Conservation (phyloP, 1,140 invertebrate genomes). For the Chelonus insularis region DNA sequence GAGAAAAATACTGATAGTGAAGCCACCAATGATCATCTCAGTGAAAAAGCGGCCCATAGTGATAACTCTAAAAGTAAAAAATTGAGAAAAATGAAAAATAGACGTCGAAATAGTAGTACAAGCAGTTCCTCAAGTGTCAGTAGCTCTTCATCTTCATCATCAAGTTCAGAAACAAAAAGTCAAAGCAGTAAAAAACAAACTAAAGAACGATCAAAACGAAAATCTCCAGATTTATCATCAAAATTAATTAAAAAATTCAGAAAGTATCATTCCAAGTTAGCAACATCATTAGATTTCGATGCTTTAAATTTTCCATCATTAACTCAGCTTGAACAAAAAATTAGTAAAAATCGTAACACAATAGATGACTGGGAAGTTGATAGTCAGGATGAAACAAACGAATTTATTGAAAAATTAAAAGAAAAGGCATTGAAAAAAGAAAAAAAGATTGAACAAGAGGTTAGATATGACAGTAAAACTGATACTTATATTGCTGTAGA, state of each 20-base stretch:
- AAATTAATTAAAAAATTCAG: slow-evolving; percentile 26
- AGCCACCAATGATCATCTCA: too few relatives aligned
- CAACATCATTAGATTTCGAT: slow-evolving; percentile 47
- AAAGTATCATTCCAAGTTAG: slow-evolving; percentile 38
- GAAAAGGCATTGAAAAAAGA: slow-evolving; percentile 7
- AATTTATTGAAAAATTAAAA: slow-evolving; percentile 22
- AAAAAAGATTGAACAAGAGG: slow-evolving; percentile 45
- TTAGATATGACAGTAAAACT: slow-evolving; percentile 51
- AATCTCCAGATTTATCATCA: slow-evolving; percentile 18
- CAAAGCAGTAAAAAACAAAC: slow-evolving; percentile 34
- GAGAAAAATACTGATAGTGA: too few relatives aligned
- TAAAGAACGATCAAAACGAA: slow-evolving; percentile 30
- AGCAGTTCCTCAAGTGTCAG: slow-evolving; percentile 21
- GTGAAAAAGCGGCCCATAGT: slow-evolving; percentile 21
- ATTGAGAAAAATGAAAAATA: slow-evolving; percentile 21
- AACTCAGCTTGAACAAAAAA: slow-evolving; percentile 49
- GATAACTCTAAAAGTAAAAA: slow-evolving; percentile 29
- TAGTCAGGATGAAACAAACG: slow-evolving; percentile 46
- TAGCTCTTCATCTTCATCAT: slow-evolving; percentile 24
- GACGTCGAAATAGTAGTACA: slow-evolving; percentile 11
- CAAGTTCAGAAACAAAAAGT: slow-evolving; percentile 30
- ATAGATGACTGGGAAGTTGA: slow-evolving; percentile 58
- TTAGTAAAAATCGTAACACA: slow-evolving; percentile 39
- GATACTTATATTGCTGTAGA: slow-evolving; percentile 55
- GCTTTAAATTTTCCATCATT: slow-evolving; percentile 48